Evolutionary conservation across 2,888 invertebrate species (phyloP).

Genomic region (Brenthis ino): DNA sequence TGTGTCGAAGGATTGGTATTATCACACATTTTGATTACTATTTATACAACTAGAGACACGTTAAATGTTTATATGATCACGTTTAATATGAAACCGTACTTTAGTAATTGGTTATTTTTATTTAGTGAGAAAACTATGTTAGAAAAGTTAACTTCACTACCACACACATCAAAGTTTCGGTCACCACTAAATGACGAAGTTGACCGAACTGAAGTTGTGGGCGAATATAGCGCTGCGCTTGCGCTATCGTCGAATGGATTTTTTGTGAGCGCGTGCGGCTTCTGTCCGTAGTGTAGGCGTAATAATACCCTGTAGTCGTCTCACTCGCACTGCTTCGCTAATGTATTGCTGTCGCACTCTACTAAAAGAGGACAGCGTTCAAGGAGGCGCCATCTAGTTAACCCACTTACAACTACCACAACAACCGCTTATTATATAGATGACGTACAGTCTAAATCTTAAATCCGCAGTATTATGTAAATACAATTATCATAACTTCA

Average conservation of each 20-base stretch:
- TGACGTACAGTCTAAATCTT: slow-evolving; percentile 39
- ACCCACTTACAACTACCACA: slow-evolving; percentile 55
- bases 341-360: slow-evolving; percentile 49
- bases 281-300: slow-evolving; percentile 75
- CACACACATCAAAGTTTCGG: slow-evolving; percentile 80
- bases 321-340: slow-evolving; percentile 54
- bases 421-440: slow-evolving; percentile 38
- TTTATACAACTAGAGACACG: slow-evolving; percentile 72
- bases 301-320: slow-evolving; percentile 67
- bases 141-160: slow-evolving; percentile 81
- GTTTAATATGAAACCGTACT: slow-evolving; percentile 73
- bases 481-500: slow-evolving; percentile 24
- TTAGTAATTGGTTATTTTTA: slow-evolving; percentile 79
- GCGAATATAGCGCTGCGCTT: slow-evolving; percentile 78
- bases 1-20: slow-evolving; percentile 89
- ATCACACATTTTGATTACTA: slow-evolving; percentile 80
- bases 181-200: slow-evolving; percentile 80
- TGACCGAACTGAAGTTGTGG: slow-evolving; percentile 81
- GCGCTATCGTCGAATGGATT: slow-evolving; percentile 73
- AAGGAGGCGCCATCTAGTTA: slow-evolving; percentile 70
- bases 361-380: slow-evolving; percentile 47
- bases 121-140: slow-evolving; percentile 77
- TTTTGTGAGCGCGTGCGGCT: slow-evolving; percentile 79
- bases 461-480: slow-evolving; percentile 33
- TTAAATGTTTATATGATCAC: slow-evolving; percentile 73